Percentiles rank a stretch among this genome's conserved stretches.
These are phyloP conservation scores for Netelia inedita DNA, from an alignment of 2,888 invertebrate species.

Conservation along the genomic window DNA sequence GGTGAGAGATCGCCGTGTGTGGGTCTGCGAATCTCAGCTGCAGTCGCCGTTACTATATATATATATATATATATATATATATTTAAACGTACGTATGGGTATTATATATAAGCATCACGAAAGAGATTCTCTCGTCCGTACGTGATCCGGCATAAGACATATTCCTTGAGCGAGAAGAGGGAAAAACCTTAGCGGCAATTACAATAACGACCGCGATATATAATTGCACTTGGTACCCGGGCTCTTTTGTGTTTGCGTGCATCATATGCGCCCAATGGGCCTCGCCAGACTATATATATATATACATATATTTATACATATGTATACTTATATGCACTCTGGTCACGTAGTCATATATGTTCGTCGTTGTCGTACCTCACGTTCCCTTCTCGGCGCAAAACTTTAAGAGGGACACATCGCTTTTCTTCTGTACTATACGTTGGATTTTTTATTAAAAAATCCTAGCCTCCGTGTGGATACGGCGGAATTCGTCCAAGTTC, in stretches of 20 bases:
- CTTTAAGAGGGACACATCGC: constrained; percentile 49
- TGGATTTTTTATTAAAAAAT: constrained; percentile 12
- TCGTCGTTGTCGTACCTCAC: constrained; percentile 59
- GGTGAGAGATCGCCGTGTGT: constrained; percentile 29
- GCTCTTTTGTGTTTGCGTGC: constrained; percentile 61
- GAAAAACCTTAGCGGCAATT: constrained; percentile 67
- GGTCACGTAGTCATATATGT: constrained; percentile 64
- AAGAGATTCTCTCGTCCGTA: constrained; percentile 61
- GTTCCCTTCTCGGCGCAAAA: constrained; percentile 52
- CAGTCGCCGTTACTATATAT: background rate
- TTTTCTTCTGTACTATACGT: constrained; percentile 33
- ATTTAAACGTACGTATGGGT: background rate
- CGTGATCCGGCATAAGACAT: constrained; percentile 67
- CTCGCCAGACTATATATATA: background rate
- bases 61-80: constrained; percentile 9
- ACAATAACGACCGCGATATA: constrained; percentile 68
- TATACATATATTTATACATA: constrained; percentile 1
- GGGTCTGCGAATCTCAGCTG: constrained; percentile 34
- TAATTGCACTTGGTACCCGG: constrained; percentile 63
- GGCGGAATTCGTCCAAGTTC: background rate
- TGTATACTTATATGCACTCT: constrained; percentile 58
- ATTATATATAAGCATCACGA: constrained; percentile 22
- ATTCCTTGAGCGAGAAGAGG: constrained; percentile 57
- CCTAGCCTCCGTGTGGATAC: background rate
- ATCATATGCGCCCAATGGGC: constrained; percentile 41